Percentiles rank a stretch among this genome's conserved stretches.
These are phyloP conservation scores for Colletes latitarsis DNA, from an alignment of 1,140 invertebrate species.

Conservation along the genomic window DNA sequence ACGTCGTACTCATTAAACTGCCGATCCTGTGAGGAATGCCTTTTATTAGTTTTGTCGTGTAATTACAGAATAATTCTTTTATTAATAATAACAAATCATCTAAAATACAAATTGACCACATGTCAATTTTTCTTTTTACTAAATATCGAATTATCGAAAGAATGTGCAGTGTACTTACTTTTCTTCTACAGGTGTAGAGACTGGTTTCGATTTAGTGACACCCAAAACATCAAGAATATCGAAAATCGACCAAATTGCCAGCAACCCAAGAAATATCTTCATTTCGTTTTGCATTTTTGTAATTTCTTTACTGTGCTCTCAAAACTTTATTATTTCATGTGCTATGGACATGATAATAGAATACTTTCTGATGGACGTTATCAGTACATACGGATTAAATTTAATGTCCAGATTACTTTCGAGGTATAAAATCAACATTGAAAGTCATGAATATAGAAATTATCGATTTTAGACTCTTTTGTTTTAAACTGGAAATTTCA, in stretches of 20 bases:
- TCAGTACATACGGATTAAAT: neutral
- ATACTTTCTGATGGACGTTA: neutral
- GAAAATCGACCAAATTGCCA: conserved; percentile 23
- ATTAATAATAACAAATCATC: conserved; percentile 28
- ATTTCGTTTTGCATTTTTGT: conserved; percentile 18
- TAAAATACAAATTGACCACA: conserved; percentile 15
- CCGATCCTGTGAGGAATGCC: conserved; percentile 27
- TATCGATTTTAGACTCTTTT: neutral
- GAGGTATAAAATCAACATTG: neutral
- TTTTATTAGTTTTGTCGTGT: conserved; percentile 11
- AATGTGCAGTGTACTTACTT: neutral
- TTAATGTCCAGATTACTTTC: neutral
- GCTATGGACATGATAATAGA: neutral
- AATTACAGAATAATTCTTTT: neutral
- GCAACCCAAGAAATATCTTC: conserved; percentile 15
- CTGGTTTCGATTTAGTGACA: neutral
- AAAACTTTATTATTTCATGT: too few relatives aligned
- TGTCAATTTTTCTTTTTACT: neutral
- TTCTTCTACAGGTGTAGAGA: neutral
- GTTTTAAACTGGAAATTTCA: neutral
- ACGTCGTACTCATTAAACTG: neutral
- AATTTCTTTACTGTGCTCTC: too few relatives aligned
- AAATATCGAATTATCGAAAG: neutral
- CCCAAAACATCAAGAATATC: neutral
- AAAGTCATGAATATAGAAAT: neutral